Base-by-base conservation (phyloP, 2,888 invertebrate genomes). In the Aradus depressus region DNA sequence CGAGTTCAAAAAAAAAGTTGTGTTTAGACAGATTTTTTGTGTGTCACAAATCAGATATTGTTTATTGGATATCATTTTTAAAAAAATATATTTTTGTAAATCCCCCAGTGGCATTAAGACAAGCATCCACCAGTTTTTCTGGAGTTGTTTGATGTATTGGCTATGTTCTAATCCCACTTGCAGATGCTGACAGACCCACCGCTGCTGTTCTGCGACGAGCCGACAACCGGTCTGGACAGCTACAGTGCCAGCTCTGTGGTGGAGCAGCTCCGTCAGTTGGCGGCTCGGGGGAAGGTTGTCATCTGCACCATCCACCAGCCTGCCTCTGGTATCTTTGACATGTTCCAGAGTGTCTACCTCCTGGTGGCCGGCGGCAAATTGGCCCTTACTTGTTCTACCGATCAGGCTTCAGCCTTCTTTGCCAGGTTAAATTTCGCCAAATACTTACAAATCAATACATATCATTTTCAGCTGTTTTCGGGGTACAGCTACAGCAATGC, bases 271-370 rank as follows among this genome's bases (percentile, higher is more conserved):
- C 72, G 77, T 34, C 73, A 74, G 58, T 71, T 84, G 26, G 74
- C 84, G 8, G 67, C 68, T 37, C 72, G 76, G 26, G 84, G 85
- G 3, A 85, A 86, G 69, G 77, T 86, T 19, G 81, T 91, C 28
- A 74, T 92, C 45, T 84, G 87, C 63, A 87, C 91, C 0, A 84
- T 93, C 41, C 93, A 93, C 68, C 93, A 93, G 66, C 92, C 92
- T 0, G 84, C 86, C 2, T 89, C 89, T 1, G 86, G 89, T 57
- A 75, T 85, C 35, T 87, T 87, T 62, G 82, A 85, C 60, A 69
- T 84, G 61, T 92, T 92, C 69, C 83, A 89, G 54, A 76, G 82
- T 62, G 77, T 88, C 5, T 74, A 85, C 25, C 70, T 92, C 8
- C 68, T 93, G 63, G 80, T 92, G 63, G 79, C 86, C 2, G 79